Percentiles rank a stretch among this genome's conserved stretches.
These are phyloP conservation scores for Trachelus iudaicus DNA, from an alignment of 2,888 invertebrate species.

Conservation along the genomic window DNA sequence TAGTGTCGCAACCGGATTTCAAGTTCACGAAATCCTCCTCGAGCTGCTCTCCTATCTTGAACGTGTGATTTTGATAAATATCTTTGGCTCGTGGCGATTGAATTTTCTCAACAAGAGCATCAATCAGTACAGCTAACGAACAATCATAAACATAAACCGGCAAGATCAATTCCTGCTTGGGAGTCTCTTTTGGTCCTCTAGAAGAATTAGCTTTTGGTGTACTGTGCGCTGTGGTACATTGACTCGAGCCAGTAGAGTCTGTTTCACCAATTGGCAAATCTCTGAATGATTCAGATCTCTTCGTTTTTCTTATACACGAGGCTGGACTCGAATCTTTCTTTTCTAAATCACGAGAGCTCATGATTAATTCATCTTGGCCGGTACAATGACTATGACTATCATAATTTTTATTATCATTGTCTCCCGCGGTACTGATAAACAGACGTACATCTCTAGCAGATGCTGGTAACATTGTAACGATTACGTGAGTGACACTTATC, in stretches of 20 bases:
- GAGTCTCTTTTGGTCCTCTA: not conserved
- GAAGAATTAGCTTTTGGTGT: conserved; percentile 32
- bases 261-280: conserved; percentile 25
- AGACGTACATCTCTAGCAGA: conserved; percentile 68
- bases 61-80: conserved; percentile 69
- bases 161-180: conserved; percentile 57
- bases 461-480: conserved; percentile 75
- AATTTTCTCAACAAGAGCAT: conserved; percentile 66
- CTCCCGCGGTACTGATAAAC: conserved; percentile 37
- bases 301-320: conserved; percentile 24
- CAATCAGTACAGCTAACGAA: conserved; percentile 71
- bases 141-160: conserved; percentile 79
- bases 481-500: conserved; percentile 71
- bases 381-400: not conserved
- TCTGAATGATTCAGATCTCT: conserved; percentile 24
- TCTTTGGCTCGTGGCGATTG: conserved; percentile 62
- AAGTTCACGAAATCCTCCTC: conserved; percentile 60
- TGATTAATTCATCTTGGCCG: not conserved
- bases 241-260: conserved; percentile 38
- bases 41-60: conserved; percentile 61
- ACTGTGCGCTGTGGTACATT: conserved; percentile 33
- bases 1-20: conserved; percentile 60
- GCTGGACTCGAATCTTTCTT: conserved; percentile 23
- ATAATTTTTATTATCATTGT: conserved; percentile 20
- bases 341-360: not conserved